phyloP scores from a whole-genome alignment of 2,113 vertebrate species.

The Paramormyrops kingsleyae region DNA sequence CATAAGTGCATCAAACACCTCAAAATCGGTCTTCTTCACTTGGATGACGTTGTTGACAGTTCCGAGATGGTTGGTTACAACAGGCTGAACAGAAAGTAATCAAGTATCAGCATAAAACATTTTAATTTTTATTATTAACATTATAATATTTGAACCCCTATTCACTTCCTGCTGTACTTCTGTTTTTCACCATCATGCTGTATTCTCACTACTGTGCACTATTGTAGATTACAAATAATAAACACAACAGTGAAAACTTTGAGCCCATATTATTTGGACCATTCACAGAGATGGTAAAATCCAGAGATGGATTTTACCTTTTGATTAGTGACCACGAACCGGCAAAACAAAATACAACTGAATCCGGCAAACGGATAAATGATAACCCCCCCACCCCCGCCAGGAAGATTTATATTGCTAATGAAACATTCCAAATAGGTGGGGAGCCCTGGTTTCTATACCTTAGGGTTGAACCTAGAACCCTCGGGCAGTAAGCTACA shows the following conservation, averaged over 20 bases:
- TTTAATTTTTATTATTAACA: not conserved
- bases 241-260: not conserved
- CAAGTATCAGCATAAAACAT: not conserved
- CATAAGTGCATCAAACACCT: slow-evolving; percentile 94
- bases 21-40: slow-evolving; percentile 91
- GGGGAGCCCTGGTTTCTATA: not conserved
- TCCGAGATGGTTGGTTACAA: slow-evolving; percentile 83
- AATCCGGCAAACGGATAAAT: not conserved
- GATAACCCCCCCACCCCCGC: not conserved
- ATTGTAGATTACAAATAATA: not conserved
- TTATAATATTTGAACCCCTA: not conserved
- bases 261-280: not conserved
- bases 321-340: not conserved
- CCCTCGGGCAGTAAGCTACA: not conserved
- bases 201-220: not conserved
- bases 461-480: not conserved
- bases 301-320: not conserved
- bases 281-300: not conserved
- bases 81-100: slow-evolving; percentile 56
- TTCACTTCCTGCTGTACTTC: not conserved
- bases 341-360: not conserved
- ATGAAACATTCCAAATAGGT: not conserved
- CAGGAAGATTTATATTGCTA: not conserved
- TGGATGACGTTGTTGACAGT: slow-evolving; percentile 89
- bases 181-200: not conserved